Evolutionary conservation across 2,888 invertebrate genomes (phyloP), one percentile per base, ranked within the genome.

Genomic region (Adela reaumurella): DNA sequence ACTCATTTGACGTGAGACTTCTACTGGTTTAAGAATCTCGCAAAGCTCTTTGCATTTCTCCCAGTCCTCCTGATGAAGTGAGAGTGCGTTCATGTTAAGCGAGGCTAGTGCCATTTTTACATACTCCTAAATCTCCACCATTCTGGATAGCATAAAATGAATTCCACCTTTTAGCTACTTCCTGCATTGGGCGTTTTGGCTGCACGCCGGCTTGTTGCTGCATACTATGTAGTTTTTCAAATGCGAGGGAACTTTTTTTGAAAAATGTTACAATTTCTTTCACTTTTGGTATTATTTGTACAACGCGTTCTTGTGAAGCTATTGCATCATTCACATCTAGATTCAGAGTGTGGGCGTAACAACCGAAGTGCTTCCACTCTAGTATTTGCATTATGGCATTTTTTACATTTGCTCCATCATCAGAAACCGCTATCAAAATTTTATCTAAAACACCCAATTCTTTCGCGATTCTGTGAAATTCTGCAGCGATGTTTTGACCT

Each of bases 1-100:
- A 42, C 53, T 53, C 11, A 54, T 48, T 48, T 54, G 52, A 35
- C 47, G 47, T 16, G 53, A 53, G 3, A 54, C 50, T 43, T 54
- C 50, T 20, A 45, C 49, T 17, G 53, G 51, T 45, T 46, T 35
- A 6, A 53, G 19, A n/a, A 46, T 14, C 20, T 46, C 8, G 24
- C 19, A 14, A 46, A 14, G 14, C 6, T 19, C 35, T 28, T n/a
- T 5, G n/a, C 46, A 46, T 14, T 35, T 46, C 6, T 28, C 29
- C 46, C 46, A 46, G 6, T 46, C 28, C 20, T 46, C 20, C 11
- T 28, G 20, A 5, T 17, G 20, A 10, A 46, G 16, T 3, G 24
- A 5, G 5, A 14, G 5, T 8, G 11, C 29, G 11, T 16, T 5
- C 11, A n/a, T 6, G 16, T 28, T 28, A 8, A 46, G 11, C 8